phyloP scores from a whole-genome alignment of 2,797 vertebrate genomes.

The Varecia variegata region DNA sequence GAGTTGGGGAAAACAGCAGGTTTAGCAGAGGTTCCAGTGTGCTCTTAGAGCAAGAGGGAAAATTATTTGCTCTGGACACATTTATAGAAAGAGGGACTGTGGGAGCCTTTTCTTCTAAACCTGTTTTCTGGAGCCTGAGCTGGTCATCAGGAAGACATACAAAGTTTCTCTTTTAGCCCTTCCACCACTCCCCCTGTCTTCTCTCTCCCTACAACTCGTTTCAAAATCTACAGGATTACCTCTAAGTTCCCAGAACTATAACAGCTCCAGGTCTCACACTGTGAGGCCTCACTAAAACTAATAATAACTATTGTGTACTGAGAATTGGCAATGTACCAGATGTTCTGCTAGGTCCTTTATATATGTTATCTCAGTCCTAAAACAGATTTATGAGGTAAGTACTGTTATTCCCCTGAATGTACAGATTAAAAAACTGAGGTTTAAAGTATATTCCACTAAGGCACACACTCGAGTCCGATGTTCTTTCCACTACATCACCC shows the following conservation, averaged over 20 bases:
- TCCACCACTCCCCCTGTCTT: constrained; percentile 13
- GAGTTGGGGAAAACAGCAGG: constrained; percentile 29
- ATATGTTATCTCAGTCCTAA: constrained; percentile 15
- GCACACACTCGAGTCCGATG: not conserved
- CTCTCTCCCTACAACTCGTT: not conserved
- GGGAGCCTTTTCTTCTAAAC: not conserved
- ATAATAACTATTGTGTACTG: not conserved
- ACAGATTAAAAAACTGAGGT: not conserved
- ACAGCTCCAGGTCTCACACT: not conserved
- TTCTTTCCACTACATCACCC: not conserved
- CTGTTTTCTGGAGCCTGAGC: not conserved
- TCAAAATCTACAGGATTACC: not conserved
- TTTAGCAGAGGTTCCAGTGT: constrained; percentile 1
- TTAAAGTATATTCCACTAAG: constrained; percentile 9
- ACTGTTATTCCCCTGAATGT: not conserved
- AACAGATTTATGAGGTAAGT: constrained; percentile 18
- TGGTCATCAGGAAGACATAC: not conserved
- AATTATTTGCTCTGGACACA: not conserved
- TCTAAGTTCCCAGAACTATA: not conserved
- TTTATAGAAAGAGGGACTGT: not conserved
- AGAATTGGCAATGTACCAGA: not conserved
- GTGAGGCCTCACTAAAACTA: constrained; percentile 27
- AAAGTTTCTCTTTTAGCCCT: constrained; percentile 18
- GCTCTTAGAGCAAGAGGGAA: constrained; percentile 4
- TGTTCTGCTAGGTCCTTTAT: not conserved